These are phyloP conservation scores for Siniperca undulata DNA, from an alignment of 2,797 vertebrate species.

Conservation along the genomic window DNA sequence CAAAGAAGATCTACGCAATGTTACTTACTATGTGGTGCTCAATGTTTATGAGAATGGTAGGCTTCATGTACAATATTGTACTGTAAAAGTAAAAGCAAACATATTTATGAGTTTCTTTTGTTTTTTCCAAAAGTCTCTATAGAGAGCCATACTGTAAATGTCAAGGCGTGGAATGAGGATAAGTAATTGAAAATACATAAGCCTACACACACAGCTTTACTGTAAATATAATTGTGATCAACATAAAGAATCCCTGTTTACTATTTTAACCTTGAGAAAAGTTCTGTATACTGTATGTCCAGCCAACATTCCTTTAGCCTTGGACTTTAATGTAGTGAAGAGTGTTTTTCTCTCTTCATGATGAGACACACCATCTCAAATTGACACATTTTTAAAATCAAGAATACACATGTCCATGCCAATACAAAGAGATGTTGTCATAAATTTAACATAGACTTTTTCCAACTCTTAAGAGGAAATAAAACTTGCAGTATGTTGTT, in stretches of 20 bases:
- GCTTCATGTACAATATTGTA: neutral
- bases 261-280: slow-evolving; percentile 1
- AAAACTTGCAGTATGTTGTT: slow-evolving; percentile 60
- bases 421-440: neutral
- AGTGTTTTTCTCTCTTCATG: neutral
- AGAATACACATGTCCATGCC: neutral
- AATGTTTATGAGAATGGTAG: neutral
- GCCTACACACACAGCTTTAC: neutral
- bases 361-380: slow-evolving; percentile 4
- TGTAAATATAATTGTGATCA: neutral
- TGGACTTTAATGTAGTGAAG: neutral
- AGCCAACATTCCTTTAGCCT: neutral
- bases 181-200: neutral
- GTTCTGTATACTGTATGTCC: neutral
- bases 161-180: neutral
- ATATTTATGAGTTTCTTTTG: too few species aligned
- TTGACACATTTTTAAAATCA: neutral
- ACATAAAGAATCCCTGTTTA: neutral
- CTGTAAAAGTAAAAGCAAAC: neutral
- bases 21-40: neutral
- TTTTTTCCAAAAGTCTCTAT: neutral
- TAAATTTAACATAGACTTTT: slow-evolving; percentile 12
- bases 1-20: neutral
- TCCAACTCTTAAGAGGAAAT: slow-evolving; percentile 46
- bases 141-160: neutral